Conservation (phyloP, 1,140 invertebrate species). For the Panulirus ornatus region DNA sequence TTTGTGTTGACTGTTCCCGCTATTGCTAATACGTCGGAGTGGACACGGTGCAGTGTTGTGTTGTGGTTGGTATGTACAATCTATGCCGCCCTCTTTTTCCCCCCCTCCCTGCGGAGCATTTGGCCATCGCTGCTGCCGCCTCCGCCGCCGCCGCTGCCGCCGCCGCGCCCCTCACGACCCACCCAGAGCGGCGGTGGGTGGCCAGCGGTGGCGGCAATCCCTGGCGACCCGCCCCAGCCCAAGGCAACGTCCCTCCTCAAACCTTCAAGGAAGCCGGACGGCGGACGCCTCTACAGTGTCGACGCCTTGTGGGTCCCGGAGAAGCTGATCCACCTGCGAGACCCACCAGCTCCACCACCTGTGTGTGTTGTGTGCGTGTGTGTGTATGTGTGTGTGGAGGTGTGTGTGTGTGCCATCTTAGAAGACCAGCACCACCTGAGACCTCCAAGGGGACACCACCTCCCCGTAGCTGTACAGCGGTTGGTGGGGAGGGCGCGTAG, state of each 20-base stretch:
- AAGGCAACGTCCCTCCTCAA: slow-evolving; percentile 6
- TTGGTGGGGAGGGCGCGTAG: neutral
- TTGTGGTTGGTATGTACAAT: slow-evolving; percentile 17
- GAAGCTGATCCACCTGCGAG: neutral
- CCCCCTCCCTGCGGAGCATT: too few relatives aligned
- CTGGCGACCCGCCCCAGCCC: slow-evolving; percentile 11
- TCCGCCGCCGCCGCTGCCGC: slow-evolving; percentile 21
- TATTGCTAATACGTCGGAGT: slow-evolving; percentile 58
- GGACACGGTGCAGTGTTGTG: slow-evolving; percentile 48
- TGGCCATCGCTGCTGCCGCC: slow-evolving; percentile 23
- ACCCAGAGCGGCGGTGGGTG: neutral
- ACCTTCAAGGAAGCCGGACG: neutral
- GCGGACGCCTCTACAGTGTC: neutral
- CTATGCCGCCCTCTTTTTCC: neutral
- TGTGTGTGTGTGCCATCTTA: too few relatives aligned
- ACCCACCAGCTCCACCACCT: neutral
- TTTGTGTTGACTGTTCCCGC: slow-evolving; percentile 71
- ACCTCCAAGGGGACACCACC: neutral
- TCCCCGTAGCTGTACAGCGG: slow-evolving; percentile 9
- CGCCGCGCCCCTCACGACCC: slow-evolving; percentile 26
- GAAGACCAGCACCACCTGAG: neutral
- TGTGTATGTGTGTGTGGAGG: too few relatives aligned
- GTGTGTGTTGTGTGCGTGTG: too few relatives aligned
- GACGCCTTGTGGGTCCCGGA: neutral
- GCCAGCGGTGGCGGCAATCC: neutral